A percentile compares a stretch with the other conserved stretches of the same genome.
phyloP scores from a whole-genome alignment of 2,797 vertebrate species.

The Anolis apletophallus region DNA sequence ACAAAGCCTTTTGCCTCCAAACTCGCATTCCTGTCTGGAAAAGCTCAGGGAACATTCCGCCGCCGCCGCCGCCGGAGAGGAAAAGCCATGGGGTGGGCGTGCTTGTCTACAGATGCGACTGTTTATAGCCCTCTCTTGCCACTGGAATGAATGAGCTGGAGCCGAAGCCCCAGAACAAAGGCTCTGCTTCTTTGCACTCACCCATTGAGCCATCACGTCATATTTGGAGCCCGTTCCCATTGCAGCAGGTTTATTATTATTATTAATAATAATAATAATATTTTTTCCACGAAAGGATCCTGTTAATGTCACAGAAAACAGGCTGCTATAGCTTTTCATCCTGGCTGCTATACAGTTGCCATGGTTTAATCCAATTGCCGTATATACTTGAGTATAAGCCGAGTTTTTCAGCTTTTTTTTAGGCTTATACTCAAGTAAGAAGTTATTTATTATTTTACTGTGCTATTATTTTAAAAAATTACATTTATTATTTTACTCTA shows the following conservation, averaged over 20 bases:
- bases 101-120: conserved; percentile 44
- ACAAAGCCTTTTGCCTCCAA: conserved; percentile 58
- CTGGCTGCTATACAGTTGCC: too few relatives aligned
- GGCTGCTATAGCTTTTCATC: not conserved
- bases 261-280: not conserved
- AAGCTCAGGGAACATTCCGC: conserved; percentile 59
- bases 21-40: conserved; percentile 71
- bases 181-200: conserved; percentile 34
- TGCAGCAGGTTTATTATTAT: conserved; percentile 5
- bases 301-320: not conserved
- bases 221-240: conserved; percentile 24
- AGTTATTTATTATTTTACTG: too few relatives aligned
- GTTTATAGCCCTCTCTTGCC: conserved; percentile 53
- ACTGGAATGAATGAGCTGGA: conserved; percentile 45
- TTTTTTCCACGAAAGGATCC: conserved; percentile 11
- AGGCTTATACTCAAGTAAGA: too few relatives aligned
- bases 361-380: too few relatives aligned
- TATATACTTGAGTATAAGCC: too few relatives aligned
- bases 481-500: too few relatives aligned
- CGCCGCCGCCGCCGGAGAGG: conserved; percentile 27
- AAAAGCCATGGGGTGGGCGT: conserved; percentile 51
- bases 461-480: too few relatives aligned
- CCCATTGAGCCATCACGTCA: not conserved
- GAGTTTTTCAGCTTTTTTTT: too few relatives aligned
- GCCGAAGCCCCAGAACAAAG: conserved; percentile 51